These are phyloP conservation scores for Turdus rufiventris DNA, from an alignment of 2,113 vertebrate genomes.

Conservation along the genomic window DNA sequence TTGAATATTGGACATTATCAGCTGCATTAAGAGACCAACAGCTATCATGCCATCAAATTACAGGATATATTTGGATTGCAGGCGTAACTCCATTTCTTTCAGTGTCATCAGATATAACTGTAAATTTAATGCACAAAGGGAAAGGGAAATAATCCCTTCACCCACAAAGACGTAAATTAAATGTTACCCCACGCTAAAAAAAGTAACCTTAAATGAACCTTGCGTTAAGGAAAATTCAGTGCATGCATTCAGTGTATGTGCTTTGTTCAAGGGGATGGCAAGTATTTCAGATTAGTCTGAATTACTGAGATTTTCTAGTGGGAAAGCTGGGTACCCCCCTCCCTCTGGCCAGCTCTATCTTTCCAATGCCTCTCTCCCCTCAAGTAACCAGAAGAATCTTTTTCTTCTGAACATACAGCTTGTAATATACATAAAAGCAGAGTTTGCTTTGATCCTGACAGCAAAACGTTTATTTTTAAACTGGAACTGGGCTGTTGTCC, in stretches of 20 bases:
- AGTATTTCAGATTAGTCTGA: not conserved
- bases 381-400: constrained; percentile 63
- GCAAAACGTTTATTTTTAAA: constrained; percentile 80
- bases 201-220: constrained; percentile 14
- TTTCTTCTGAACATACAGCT: constrained; percentile 52
- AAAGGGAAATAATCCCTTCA: constrained; percentile 26
- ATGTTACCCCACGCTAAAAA: not conserved
- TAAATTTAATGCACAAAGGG: constrained; percentile 31
- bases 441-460: constrained; percentile 78
- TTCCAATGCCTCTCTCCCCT: not conserved
- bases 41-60: constrained; percentile 46
- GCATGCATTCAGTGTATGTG: not conserved
- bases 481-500: constrained; percentile 72
- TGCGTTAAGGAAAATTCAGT: not conserved
- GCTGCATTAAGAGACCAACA: constrained; percentile 28
- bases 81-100: constrained; percentile 20
- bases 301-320: constrained; percentile 21
- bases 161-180: constrained; percentile 26
- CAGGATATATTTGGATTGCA: constrained; percentile 58
- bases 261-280: not conserved
- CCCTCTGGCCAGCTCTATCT: not conserved
- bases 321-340: not conserved
- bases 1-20: constrained; percentile 35
- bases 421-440: constrained; percentile 73
- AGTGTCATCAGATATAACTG: constrained; percentile 56